Evolutionary conservation across 2,797 vertebrate genomes (phyloP).

Genomic region (Chelonia mydas): DNA sequence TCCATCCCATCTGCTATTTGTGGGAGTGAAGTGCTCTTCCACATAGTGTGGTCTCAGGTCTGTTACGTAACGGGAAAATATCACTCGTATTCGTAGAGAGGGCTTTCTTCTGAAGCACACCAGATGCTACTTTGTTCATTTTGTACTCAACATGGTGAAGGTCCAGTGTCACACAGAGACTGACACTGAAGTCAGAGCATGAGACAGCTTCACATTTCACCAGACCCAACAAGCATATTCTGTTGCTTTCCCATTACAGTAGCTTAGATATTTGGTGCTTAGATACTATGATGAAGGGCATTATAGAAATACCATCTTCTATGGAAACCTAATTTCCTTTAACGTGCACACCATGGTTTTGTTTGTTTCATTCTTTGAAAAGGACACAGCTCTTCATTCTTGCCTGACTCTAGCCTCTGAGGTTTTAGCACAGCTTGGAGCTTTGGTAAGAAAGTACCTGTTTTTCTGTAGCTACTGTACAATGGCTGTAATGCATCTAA

Average conservation of each 20-base stretch:
- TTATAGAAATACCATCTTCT: background rate
- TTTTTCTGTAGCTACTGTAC: background rate
- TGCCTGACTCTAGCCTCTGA: background rate
- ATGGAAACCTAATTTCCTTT: slow-evolving; percentile 12
- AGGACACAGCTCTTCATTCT: background rate
- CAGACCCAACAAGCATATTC: background rate
- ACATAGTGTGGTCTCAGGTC: background rate
- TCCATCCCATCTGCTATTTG: slow-evolving; percentile 18
- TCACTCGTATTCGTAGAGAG: background rate
- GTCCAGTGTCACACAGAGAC: rapidly evolving
- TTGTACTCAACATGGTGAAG: background rate
- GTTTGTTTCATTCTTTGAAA: background rate
- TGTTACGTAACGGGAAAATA: slow-evolving; percentile 26
- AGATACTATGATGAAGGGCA: background rate
- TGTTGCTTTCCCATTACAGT: background rate
- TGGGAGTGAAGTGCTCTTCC: slow-evolving; percentile 7
- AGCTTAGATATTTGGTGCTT: background rate
- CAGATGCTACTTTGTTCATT: background rate
- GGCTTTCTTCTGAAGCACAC: background rate
- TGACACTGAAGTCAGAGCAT: background rate
- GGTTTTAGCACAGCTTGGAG: background rate
- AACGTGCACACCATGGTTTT: background rate
- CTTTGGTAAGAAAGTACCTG: background rate
- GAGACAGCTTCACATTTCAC: background rate
- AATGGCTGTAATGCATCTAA: background rate